Base-by-base conservation (phyloP, 2,113 vertebrate genomes). In the Chiloscyllium plagiosum region DNA sequence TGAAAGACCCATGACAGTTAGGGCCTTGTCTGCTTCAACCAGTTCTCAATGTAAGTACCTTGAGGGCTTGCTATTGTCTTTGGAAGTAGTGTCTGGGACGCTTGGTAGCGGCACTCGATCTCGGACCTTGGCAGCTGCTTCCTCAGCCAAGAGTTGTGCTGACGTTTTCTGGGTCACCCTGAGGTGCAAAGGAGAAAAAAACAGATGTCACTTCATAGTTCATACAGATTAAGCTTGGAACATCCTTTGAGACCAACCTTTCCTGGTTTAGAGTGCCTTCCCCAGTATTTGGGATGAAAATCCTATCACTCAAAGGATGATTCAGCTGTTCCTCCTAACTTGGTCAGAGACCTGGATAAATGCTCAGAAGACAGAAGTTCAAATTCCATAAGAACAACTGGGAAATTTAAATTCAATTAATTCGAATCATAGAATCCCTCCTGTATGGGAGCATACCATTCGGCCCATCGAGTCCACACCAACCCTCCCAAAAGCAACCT, bases 101-200 rank as follows among this genome's bases (percentile, higher is more conserved):
- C 96, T 29, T 68, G 96, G 78, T 83, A 96, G 94, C 0, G 93
- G 97, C 4, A 97, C 97, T 96, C 97, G 69, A 2, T 61, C 95
- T 85, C 97, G 97, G 96, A 97, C 97, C 15, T 97, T 61, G 61
- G 97, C 97, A 76, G 97, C 97, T 96, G 97, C 97, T 96, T 97
- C 97, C 96, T 96, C 97, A 95, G 97, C 97, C 96, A 97, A 83
- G 96, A 97, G 70, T 68, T 97, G 96, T 96, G 97, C 95, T 47
- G 96, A 52, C 95, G 96, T 97, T 6, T 26, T 70, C 37, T 42
- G 29, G 12, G 94, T 26, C 52, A 33, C 22, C 69, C 94, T 95
- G 42, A 33, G 29, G 42, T 50, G 24, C 26, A 95, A 72, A 52
- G 42, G 69, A 52, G 94, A 95, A 72, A 72, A 72, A 3, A 17